Base-by-base conservation (phyloP, 2,113 vertebrate species). In the Riparia riparia region DNA sequence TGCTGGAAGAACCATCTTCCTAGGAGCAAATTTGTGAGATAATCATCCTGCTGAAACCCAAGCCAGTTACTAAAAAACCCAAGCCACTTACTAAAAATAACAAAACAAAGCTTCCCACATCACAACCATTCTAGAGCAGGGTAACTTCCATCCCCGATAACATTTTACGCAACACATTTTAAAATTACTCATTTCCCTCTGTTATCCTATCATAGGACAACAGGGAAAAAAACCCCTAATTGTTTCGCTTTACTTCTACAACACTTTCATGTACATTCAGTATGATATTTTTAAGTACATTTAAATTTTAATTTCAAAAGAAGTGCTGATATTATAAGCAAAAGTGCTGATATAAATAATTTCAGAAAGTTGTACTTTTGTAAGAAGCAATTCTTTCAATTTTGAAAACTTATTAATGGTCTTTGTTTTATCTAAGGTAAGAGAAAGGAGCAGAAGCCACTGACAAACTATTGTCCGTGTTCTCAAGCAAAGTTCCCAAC, bases 401-500 rank as follows among this genome's bases (percentile, higher is more conserved):
- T 86, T 60, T 73, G 57, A 84, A 93, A 95, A 79, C 17, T 69
- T 80, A 32, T 21, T 74, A 53, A 64, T 9, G 14, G 9, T 37
- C 39, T 74, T 66, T 89, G 26, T 95, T 94, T 91, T 68, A 69
- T 87, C 41, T 60, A 99, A 98, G 98, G 98, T 45, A 96, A 96
- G 49, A 98, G 70, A 70, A 98, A 97, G 95, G 90, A 97, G 70
- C 93, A 98, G 13, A 86, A 97, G n/a, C 89, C 95, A 72, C 80
- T 98, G 45, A 98, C 98, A 25, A 96, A 89, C 60, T 71, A 94
- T 1, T 97, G 14, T 58, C 98, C 17, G 57, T 98, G 84, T 98
- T 98, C 87, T 98, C 98, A 4, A 97, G 98, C 29, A 95, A 90
- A 4, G 44, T 98, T 80, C 98, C 98, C 85, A 98, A 93, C 78